These are phyloP conservation scores for Phymatocera aterrima DNA, from an alignment of 2,888 invertebrate species.

Conservation along the genomic window DNA sequence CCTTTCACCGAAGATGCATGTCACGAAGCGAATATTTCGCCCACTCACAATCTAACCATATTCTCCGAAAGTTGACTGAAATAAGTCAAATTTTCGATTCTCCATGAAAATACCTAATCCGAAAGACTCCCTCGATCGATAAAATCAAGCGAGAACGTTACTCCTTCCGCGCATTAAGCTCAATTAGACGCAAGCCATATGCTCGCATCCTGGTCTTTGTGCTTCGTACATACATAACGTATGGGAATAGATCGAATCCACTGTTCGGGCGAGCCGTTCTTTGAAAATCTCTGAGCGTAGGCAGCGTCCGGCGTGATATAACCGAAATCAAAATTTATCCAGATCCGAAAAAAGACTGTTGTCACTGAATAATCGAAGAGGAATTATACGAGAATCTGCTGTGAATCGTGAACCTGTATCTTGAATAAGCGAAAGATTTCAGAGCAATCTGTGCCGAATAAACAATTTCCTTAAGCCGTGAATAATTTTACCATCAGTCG, in stretches of 20 bases:
- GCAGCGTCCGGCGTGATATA: no score
- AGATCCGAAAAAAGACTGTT: no score
- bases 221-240: no score
- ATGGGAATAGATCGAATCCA: no score
- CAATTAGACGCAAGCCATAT: neutral
- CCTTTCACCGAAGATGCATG: neutral
- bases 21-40: neutral
- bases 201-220: neutral
- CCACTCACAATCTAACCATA: neutral
- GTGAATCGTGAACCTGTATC: neutral
- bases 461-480: slow-evolving; percentile 43
- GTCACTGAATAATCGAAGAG: neutral
- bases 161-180: neutral
- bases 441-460: slow-evolving; percentile 28
- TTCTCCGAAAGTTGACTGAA: neutral
- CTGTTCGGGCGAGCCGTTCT: no score
- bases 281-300: no score
- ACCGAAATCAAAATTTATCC: no score
- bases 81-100: no score
- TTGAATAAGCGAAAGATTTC: slow-evolving; percentile 12
- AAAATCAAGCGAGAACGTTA: no score
- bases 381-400: neutral
- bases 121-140: no score
- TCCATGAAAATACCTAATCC: no score
- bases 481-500: slow-evolving; percentile 42